Conservation (phyloP, 1,140 invertebrate genomes). For the Chlorops oryzae region DNA sequence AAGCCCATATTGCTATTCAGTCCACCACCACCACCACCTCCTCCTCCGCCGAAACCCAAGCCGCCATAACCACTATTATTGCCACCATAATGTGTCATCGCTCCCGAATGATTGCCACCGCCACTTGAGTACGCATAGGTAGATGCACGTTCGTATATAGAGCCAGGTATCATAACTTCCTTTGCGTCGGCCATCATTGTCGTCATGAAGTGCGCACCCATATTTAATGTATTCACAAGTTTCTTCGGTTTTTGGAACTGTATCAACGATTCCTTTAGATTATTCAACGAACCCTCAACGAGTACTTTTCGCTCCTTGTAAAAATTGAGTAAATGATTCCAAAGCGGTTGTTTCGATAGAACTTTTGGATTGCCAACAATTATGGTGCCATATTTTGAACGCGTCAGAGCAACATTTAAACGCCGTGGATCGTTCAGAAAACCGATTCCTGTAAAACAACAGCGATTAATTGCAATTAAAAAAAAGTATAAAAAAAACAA, state of each 20-base stretch:
- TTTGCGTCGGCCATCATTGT: conserved; percentile 89
- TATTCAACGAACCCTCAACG: conserved; percentile 96
- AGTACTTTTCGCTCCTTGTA: conserved; percentile 98
- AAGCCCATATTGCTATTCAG: conserved; percentile 4
- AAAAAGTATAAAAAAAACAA: no score
- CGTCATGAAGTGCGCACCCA: conserved; percentile 95
- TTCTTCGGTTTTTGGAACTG: conserved; percentile 97
- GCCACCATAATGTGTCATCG: conserved; percentile 53
- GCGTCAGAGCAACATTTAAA: conserved; percentile 95
- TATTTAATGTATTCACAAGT: conserved; percentile 87
- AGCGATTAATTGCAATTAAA: no score
- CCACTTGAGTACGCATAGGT: conserved; percentile 52
- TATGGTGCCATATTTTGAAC: conserved; percentile 96
- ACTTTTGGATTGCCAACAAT: conserved; percentile 99
- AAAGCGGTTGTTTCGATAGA: conserved; percentile 93
- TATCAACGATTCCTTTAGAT: conserved; percentile 93
- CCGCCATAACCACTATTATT: conserved; percentile 13
- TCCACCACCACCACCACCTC: conserved; percentile 5
- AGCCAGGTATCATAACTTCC: conserved; percentile 82
- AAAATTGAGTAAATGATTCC: conserved; percentile 96
- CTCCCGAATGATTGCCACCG: conserved; percentile 50
- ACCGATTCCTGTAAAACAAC: conserved; percentile 60
- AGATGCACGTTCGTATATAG: conserved; percentile 64
- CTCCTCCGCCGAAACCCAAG: background rate
- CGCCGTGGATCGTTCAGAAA: conserved; percentile 97